These are phyloP conservation scores for Nomia melanderi DNA, from an alignment of 1,140 invertebrate genomes.

Conservation along the genomic window DNA sequence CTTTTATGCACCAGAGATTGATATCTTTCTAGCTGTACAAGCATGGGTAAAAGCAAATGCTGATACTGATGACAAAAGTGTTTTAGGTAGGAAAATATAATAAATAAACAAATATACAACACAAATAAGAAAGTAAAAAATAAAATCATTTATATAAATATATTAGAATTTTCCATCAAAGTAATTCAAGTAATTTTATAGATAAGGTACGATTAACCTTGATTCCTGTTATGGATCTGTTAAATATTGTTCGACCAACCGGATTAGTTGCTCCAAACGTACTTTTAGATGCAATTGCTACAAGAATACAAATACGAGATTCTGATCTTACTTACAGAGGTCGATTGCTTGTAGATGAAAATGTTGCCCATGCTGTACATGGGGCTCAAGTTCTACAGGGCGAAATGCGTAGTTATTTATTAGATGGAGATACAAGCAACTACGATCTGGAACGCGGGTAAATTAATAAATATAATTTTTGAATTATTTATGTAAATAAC, in stretches of 20 bases:
- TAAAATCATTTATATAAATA: not conserved
- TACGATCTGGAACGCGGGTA: conserved; percentile 94
- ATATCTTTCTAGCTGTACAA: conserved; percentile 95
- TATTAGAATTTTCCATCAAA: conserved; percentile 3
- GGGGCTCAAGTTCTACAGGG: conserved; percentile 92
- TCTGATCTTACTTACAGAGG: conserved; percentile 92
- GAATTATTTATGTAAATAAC: conserved; percentile 13
- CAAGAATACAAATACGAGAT: conserved; percentile 88
- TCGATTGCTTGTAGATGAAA: conserved; percentile 91
- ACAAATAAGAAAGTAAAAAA: not conserved
- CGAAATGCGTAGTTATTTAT: conserved; percentile 91
- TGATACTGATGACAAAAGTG: conserved; percentile 82
- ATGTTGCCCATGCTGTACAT: conserved; percentile 90
- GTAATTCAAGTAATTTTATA: conserved; percentile 61
- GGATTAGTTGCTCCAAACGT: conserved; percentile 92
- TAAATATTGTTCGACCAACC: conserved; percentile 93
- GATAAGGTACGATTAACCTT: conserved; percentile 90
- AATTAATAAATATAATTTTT: conserved; percentile 23
- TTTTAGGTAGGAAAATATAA: conserved; percentile 70
- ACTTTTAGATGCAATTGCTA: conserved; percentile 96
- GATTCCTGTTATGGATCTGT: conserved; percentile 92
- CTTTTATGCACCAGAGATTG: conserved; percentile 96
- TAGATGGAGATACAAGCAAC: conserved; percentile 92
- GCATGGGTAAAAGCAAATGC: conserved; percentile 92
- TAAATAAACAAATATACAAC: not conserved